A percentile compares a stretch with the other conserved stretches of the same genome.
Conservation (phyloP, 2,797 vertebrate species). For the Phoeniculus purpureus region DNA sequence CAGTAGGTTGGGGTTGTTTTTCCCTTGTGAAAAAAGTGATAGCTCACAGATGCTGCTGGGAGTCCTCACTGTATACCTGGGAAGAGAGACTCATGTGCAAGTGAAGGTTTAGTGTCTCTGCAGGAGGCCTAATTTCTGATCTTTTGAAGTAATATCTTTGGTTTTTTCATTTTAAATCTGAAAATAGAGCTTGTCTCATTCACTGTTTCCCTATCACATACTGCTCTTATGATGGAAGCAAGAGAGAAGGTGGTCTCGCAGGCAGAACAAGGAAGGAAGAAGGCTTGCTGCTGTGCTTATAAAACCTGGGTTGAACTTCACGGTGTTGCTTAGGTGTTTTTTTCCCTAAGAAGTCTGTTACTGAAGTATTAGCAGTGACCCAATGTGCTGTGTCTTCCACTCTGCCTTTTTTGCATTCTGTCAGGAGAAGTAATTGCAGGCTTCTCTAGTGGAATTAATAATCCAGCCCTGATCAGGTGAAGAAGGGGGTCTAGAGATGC, state of each 20-base stretch:
- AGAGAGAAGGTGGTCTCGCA: neutral
- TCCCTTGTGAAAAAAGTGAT: constrained; percentile 44
- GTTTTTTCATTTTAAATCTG: neutral
- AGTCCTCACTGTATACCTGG: neutral
- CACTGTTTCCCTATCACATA: neutral
- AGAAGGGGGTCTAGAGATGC: neutral
- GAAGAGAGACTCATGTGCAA: constrained; percentile 11
- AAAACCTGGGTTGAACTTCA: neutral
- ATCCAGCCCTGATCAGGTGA: neutral
- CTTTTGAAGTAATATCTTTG: neutral
- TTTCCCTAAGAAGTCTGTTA: neutral
- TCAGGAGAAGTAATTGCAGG: neutral
- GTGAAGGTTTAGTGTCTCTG: neutral
- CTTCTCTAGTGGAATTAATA: neutral
- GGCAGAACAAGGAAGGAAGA: neutral
- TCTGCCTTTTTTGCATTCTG: neutral
- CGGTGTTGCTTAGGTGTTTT: neutral
- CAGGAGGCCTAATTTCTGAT: neutral
- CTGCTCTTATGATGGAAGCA: neutral
- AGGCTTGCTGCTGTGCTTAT: neutral
- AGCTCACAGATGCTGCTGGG: constrained; percentile 47
- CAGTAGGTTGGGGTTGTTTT: constrained; percentile 39
- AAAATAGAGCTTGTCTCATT: neutral
- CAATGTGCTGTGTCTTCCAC: neutral
- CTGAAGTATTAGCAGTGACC: neutral